Conservation (phyloP, 2,797 vertebrate species). For the Dipus sagitta region DNA sequence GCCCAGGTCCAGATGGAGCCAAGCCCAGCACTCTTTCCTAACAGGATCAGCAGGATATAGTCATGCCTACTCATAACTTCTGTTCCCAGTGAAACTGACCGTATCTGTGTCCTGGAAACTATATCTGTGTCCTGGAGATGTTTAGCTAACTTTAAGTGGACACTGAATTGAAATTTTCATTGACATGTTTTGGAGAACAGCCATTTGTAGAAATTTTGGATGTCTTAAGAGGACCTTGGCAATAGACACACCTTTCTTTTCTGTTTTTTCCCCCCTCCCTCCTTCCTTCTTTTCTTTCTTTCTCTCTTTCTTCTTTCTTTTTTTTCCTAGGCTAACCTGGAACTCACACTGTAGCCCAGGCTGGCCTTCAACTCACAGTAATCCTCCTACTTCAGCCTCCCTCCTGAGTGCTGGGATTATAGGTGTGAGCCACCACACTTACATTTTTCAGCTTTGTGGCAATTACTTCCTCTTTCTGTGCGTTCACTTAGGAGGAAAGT, state of each 20-base stretch:
- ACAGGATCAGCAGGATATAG: not conserved
- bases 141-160: not conserved
- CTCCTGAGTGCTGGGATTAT: too few species aligned
- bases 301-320: too few species aligned
- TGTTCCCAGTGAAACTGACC: not conserved
- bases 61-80: not conserved
- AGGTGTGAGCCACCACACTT: too few species aligned
- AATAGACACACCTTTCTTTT: not conserved
- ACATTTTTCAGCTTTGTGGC: too few species aligned
- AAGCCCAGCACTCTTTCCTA: not conserved
- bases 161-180: not conserved
- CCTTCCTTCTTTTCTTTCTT: too few species aligned
- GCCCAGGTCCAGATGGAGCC: not conserved
- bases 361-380: too few species aligned
- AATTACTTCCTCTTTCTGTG: conserved; percentile 46
- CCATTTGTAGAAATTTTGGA: not conserved
- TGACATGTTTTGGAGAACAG: not conserved
- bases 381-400: too few species aligned
- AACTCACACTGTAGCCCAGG: too few species aligned
- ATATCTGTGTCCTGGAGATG: too few species aligned
- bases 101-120: too few species aligned
- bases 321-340: too few species aligned
- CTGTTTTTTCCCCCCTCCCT: too few species aligned
- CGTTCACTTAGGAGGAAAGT: not conserved
- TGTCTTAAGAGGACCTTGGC: not conserved